Evolutionary conservation across 2,797 vertebrate genomes (phyloP).

Genomic region (Ptychadena robeensis): DNA sequence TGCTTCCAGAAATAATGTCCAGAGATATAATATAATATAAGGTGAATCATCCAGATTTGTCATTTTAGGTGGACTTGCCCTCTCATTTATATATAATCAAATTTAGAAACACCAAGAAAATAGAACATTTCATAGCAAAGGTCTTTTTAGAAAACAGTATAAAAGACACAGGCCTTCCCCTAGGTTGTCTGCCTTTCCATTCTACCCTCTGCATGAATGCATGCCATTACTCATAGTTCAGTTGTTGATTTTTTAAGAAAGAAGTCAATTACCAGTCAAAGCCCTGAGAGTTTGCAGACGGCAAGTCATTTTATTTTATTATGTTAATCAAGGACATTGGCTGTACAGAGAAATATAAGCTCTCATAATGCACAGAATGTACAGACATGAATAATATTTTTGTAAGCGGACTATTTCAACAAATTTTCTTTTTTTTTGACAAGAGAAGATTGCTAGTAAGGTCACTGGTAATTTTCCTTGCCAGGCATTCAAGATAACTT

Average conservation of each 20-base stretch:
- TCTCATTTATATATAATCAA: neutral
- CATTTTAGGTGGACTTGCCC: neutral
- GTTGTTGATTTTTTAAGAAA: conserved; percentile 65
- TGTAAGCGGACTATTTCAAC: neutral
- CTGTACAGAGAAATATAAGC: conserved; percentile 44
- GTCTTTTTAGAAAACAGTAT: conserved; percentile 5
- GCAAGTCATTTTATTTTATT: conserved; percentile 66
- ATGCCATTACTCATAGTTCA: conserved; percentile 49
- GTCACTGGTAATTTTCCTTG: neutral
- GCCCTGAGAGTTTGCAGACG: conserved; percentile 41
- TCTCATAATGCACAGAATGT: conserved; percentile 38
- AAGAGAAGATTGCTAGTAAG: neutral
- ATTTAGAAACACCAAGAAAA: neutral
- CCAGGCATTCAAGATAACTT: conserved; percentile 5
- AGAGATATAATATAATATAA: too few relatives aligned
- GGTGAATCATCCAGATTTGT: too few relatives aligned
- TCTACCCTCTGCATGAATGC: conserved; percentile 59
- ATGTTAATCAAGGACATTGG: conserved; percentile 61
- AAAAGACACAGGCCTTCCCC: conserved; percentile 23
- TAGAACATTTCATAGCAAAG: conserved; percentile 12
- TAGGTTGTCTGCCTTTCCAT: conserved; percentile 48
- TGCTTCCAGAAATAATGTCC: too few relatives aligned
- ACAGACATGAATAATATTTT: conserved; percentile 52
- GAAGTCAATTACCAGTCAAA: conserved; percentile 11
- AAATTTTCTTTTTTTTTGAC: conserved; percentile 5